phyloP scores from a whole-genome alignment of 2,113 vertebrate species.

The Osmerus eperlanus region DNA sequence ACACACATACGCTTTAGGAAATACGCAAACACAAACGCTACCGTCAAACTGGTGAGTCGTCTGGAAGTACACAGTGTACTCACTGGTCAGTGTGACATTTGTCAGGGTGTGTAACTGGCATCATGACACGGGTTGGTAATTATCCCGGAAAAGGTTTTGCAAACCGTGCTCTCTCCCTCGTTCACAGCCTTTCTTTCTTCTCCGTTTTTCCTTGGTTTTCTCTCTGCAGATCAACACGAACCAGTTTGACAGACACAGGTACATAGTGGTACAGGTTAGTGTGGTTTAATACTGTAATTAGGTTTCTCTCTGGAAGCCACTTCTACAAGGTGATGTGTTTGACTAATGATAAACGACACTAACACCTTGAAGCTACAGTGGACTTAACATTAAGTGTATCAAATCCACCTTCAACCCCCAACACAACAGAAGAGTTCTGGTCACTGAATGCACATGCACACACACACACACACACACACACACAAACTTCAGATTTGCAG shows the following conservation, averaged over 20 bases:
- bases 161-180: neutral
- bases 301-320: too few relatives aligned
- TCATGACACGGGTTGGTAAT: neutral
- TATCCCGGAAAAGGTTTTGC: neutral
- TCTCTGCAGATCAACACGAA: neutral
- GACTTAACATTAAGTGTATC: too few relatives aligned
- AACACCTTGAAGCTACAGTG: too few relatives aligned
- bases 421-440: too few relatives aligned
- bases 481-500: slow-evolving; percentile 27
- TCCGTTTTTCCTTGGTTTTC: neutral
- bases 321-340: too few relatives aligned
- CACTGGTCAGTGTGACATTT: neutral
- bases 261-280: too few relatives aligned
- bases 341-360: too few relatives aligned
- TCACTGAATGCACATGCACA: neutral
- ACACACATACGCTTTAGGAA: neutral
- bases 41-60: neutral
- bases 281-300: too few relatives aligned
- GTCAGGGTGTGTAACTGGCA: neutral
- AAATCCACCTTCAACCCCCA: too few relatives aligned
- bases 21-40: neutral
- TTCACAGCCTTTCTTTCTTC: too few relatives aligned
- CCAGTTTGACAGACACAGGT: neutral
- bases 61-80: neutral
- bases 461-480: slow-evolving; percentile 8